Percentiles rank a stretch among this genome's conserved stretches.
phyloP scores from a whole-genome alignment of 2,797 vertebrate genomes.

The Paedocypris micromegethes region DNA sequence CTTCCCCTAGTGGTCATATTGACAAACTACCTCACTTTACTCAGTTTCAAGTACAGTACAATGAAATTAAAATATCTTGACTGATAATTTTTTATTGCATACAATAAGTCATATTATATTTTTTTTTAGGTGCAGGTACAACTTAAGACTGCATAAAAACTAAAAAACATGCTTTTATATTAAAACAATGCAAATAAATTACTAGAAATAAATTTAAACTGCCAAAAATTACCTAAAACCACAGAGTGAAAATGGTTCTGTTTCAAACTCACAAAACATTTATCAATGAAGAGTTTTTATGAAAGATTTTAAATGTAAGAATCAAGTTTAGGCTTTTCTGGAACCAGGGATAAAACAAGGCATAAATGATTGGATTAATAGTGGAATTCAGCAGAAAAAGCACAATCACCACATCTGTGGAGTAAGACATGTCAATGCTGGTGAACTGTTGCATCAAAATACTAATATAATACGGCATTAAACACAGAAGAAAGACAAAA shows the following conservation, averaged over 20 bases:
- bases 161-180: no score
- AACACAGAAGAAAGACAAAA: conserved; percentile 38
- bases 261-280: conserved; percentile 1
- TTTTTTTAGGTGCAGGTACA: no score
- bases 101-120: no score
- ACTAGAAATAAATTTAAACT: not conserved
- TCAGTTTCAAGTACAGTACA: no score
- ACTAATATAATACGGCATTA: conserved; percentile 42
- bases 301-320: conserved; percentile 23
- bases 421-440: not conserved
- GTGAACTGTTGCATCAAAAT: not conserved
- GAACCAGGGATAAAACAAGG: conserved; percentile 43
- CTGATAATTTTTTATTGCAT: no score
- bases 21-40: no score
- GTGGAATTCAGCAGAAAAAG: conserved; percentile 26
- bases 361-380: conserved; percentile 43
- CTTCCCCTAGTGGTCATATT: no score
- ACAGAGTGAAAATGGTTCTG: no score
- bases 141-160: no score
- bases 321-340: conserved; percentile 34
- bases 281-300: conserved; percentile 27
- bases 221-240: not conserved
- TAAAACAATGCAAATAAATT: no score
- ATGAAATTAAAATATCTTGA: no score
- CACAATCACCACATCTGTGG: not conserved